These are phyloP conservation scores for Eretmochelys imbricata DNA, from an alignment of 2,113 vertebrate genomes.

Conservation along the genomic window DNA sequence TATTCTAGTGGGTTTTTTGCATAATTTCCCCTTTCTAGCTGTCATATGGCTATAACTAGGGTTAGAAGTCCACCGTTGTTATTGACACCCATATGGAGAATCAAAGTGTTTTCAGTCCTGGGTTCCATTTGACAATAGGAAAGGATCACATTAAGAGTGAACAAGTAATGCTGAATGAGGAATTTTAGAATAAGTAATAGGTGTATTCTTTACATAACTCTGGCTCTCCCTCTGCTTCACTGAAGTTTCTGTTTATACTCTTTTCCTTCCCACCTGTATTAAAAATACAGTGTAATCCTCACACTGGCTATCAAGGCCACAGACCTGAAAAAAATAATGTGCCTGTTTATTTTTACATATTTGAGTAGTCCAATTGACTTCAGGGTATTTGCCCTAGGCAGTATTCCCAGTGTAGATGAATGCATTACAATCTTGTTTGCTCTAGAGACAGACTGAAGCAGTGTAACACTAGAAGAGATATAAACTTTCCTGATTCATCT, in stretches of 20 bases:
- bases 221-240: neutral
- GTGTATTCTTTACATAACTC: neutral
- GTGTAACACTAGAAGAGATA: neutral
- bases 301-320: neutral
- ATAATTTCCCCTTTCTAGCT: neutral
- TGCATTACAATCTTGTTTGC: neutral
- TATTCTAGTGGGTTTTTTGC: neutral
- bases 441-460: neutral
- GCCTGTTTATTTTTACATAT: neutral
- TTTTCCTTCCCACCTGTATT: neutral
- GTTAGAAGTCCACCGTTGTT: neutral
- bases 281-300: neutral
- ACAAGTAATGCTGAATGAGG: neutral
- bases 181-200: neutral
- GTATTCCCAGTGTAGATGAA: neutral
- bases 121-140: neutral
- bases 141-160: neutral
- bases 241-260: neutral
- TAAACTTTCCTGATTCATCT: neutral
- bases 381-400: neutral
- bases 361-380: neutral
- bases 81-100: rapidly evolving
- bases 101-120: neutral
- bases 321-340: neutral
- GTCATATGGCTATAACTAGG: neutral